Evolutionary conservation across 1,140 invertebrate genomes (phyloP), one percentile per base, ranked within the genome.

Genomic region (Heliothis subflexa): DNA sequence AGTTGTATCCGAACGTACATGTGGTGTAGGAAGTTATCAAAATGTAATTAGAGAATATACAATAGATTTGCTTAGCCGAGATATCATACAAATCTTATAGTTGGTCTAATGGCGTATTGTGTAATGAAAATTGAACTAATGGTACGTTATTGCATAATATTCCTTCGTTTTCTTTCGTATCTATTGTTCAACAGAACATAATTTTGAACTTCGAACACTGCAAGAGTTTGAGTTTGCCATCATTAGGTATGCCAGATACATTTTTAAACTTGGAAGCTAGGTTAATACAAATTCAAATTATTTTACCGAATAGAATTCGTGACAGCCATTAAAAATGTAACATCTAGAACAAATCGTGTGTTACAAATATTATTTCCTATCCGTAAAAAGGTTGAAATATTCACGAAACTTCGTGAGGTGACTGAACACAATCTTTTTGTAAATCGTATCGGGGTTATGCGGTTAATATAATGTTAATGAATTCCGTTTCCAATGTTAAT

Each of bases 381-480:
- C 28, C 61, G 33, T 52, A n/a, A 64, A 64, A 49, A 49, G 52
- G 61, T 76, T 55, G 11, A 25, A 64, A 25, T 28, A 52, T 45
- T 54, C 25, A 66, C 59, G 45, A 33, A 21, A 76, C 21, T 40
- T 64, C 74, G 61, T 76, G 74, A 61, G 45, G 25, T 61, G 33
- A 54, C 54, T 47, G 40, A n/a, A 18, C 57, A 64, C 59, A 64
- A 75, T 64, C 59, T 62, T 75, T 64, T 68, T 16, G 28, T 55
- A 77, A 68, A 77, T 55, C 61, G 74, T 61, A 55, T 55, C 21
- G 16, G 61, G 74, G 61, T 68, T 57, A 68, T 68, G 50, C 73
- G 73, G 47, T 66, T 77, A 77, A 77, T 68, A 68, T 55, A 14
- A 77, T 77, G 74, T 55, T 77, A 77, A 77, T 68, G 74, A 66